Percentiles rank a stretch among this genome's conserved stretches.
Evolutionary conservation across 2,888 invertebrate genomes (phyloP).

Genomic region (Phragmatobia fuliginosa): DNA sequence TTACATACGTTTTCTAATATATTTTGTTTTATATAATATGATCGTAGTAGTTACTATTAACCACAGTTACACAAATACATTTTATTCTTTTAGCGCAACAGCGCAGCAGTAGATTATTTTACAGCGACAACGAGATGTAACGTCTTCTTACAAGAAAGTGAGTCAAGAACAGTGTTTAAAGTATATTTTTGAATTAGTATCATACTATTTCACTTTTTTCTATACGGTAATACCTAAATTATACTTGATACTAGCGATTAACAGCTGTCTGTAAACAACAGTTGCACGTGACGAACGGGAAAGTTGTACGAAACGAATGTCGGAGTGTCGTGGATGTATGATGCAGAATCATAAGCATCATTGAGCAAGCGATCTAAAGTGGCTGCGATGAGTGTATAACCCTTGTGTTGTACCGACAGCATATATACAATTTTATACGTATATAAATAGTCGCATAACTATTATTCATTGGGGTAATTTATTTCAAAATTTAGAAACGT

Average conservation of each 20-base stretch:
- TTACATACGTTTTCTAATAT: too few relatives aligned
- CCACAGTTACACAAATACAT: too few relatives aligned
- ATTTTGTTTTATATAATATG: too few relatives aligned
- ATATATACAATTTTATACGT: conserved; percentile 33
- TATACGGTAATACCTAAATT: background rate
- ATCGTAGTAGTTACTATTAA: too few relatives aligned
- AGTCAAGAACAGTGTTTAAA: too few relatives aligned
- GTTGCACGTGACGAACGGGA: conserved; percentile 50
- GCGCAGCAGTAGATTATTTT: too few relatives aligned
- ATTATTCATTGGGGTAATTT: background rate
- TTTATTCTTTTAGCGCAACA: too few relatives aligned
- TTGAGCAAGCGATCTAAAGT: conserved; percentile 76
- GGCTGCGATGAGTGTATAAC: conserved; percentile 55
- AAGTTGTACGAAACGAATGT: conserved; percentile 47
- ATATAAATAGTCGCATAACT: background rate
- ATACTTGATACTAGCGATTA: conserved; percentile 37
- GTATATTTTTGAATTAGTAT: background rate
- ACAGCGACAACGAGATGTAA: too few relatives aligned
- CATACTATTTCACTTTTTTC: background rate
- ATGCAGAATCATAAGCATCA: conserved; percentile 54
- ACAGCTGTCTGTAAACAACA: conserved; percentile 43
- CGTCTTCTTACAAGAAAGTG: too few relatives aligned
- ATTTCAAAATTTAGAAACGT: background rate
- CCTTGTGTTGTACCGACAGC: conserved; percentile 58
- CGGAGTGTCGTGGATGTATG: conserved; percentile 54